Evolutionary conservation across 2,888 invertebrate species (phyloP), one percentile per base, ranked within the genome.

Genomic region (Eumerus sabulonum): DNA sequence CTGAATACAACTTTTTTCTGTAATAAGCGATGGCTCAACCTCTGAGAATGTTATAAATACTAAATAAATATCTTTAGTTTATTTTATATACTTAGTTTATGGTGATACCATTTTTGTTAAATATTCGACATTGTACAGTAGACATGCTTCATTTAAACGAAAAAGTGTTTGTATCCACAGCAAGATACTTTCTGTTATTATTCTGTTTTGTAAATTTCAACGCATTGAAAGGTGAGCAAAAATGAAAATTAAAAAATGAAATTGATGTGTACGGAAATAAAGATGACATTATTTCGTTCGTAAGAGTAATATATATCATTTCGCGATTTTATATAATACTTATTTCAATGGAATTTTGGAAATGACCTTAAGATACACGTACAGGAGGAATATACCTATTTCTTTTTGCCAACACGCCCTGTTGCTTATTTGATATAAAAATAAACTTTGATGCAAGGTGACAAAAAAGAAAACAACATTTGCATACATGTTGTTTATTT

Each of bases 121-220:
- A 14, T 51, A 45, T 40, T 17, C 5, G 38, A 40, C 42, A 42
- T 59, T 3, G 50, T 36, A 14, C 9, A 16, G 19, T 27, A 19
- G 38, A 68, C 16, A 68, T 68, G 68, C 18, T 14, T 51, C 42
- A 45, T 9, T 9, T 12, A 44, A 19, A 51, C 5, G 40, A 48
- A 18, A 51, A 44, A 50, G 27, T 51, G 16, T 16, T 59, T 19
- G 36, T 38, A n/a, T 38, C 59, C 17, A 35, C 38, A 44, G 51
- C 44, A 16, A 68, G 59, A 59, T 68, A 19, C 14, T 1, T 68
- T 68, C 50, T 59, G 36, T 9, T 68, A 36, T 59, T 68, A 18
- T 51, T 59, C 44, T 59, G 16, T 14, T 35, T 68, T 9, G 51
- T 19, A 51, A 17, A 44, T 68, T 51, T 42, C 38, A 38, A 16